phyloP scores from a whole-genome alignment of 2,888 invertebrate genomes.

The Parthenolecanium corni region DNA sequence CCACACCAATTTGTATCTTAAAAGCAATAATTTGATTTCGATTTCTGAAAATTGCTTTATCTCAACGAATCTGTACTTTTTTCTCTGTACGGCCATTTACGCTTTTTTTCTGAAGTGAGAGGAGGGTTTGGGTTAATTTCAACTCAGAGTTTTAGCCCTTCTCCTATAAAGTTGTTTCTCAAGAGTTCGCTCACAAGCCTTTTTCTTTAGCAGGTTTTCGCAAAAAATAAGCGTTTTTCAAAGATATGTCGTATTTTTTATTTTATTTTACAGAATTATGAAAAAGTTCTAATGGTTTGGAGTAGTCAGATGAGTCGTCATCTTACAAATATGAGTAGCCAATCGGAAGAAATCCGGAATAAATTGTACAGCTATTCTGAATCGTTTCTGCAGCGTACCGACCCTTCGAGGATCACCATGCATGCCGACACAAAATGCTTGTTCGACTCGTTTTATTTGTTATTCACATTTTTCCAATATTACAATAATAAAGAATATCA shows the following conservation, averaged over 20 bases:
- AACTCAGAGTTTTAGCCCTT: too few relatives aligned
- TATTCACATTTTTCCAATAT: slow-evolving; percentile 14
- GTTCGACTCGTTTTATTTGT: slow-evolving; percentile 11
- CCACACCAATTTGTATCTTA: too few relatives aligned
- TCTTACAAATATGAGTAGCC: slow-evolving; percentile 8
- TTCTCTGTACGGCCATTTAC: too few relatives aligned
- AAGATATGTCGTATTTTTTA: background rate
- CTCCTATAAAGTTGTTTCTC: too few relatives aligned
- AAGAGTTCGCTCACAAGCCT: too few relatives aligned
- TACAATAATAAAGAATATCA: slow-evolving; percentile 20
- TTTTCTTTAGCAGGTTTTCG: background rate
- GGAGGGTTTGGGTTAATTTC: too few relatives aligned
- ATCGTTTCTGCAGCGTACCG: slow-evolving; percentile 10
- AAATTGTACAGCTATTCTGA: slow-evolving; percentile 8
- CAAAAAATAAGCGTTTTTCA: background rate
- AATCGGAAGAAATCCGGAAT: slow-evolving; percentile 24
- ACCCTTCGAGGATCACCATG: background rate
- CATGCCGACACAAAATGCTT: slow-evolving; percentile 18
- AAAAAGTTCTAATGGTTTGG: slow-evolving; percentile 20
- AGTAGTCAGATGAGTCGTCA: slow-evolving; percentile 26
- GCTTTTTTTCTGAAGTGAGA: too few relatives aligned
- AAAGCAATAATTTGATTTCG: too few relatives aligned
- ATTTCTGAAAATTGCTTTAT: too few relatives aligned
- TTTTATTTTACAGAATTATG: slow-evolving; percentile 5
- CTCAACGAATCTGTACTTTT: too few relatives aligned